Evolutionary conservation across 2,797 vertebrate species (phyloP), one percentile per base, ranked within the genome.

Genomic region (Spea hammondii): DNA sequence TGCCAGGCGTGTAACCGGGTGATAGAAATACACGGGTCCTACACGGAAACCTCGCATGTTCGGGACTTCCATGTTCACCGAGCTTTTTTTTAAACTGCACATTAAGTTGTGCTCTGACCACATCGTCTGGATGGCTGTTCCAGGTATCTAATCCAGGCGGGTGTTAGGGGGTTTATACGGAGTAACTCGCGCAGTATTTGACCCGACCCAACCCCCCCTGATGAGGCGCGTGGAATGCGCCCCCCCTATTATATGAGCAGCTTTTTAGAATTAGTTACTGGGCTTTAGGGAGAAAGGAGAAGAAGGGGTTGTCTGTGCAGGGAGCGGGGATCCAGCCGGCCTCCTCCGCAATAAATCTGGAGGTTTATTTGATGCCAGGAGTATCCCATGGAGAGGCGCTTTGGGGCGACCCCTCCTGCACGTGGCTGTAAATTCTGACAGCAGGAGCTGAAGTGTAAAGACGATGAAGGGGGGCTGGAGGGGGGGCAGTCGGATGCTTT

Each of bases 181-280:
- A 9, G 66, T 6, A n/a, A 12, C 12, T 0, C 47, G 1, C 17
- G 17, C 17, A 17, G 17, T 17, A 17, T 17, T 17, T 17, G 17
- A 17, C 17, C 17, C 17, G 17, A 17, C 17, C 17, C 17, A 17
- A 17, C 32, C 32, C 32, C 32, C 32, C 32, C 32, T 17, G 17
- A 32, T 32, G 3, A 32, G 32, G 32, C 32, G 32, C 2, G 2
- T 66, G 45, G 77, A 78, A 78, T 72, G 77, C 45, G 14, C 45
- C 12, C 44, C 32, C 32, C 8, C 53, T n/a, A 74, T 73, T 67
- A 54, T 57, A 46, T 62, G 12, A 59, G 47, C 77, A 74, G 62
- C 65, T 79, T 79, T 74, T 48, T 53, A 57, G 55, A 70, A 79
- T 75, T 74, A 65, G 55, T 70, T 69, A 54, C 65, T 54, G 47